Conservation (phyloP, 2,113 vertebrate genomes). For the Sisor rabdophorus region DNA sequence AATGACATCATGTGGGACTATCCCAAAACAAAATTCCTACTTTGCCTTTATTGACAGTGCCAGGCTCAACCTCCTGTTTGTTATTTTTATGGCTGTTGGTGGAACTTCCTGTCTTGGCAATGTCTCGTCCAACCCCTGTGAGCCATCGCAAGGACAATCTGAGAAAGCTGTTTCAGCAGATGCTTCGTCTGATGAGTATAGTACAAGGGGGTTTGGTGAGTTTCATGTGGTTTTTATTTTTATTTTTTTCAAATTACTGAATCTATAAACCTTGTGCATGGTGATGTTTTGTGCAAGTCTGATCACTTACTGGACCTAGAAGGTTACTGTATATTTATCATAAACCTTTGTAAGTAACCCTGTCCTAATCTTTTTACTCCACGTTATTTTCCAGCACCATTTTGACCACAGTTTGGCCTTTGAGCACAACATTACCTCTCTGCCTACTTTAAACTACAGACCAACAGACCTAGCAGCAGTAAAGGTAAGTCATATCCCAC, state of each 20-base stretch:
- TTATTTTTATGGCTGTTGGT: slow-evolving; percentile 58
- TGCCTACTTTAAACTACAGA: slow-evolving; percentile 23
- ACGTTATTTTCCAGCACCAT: slow-evolving; percentile 9
- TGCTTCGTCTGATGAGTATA: slow-evolving; percentile 19
- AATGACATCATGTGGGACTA: slow-evolving; percentile 22
- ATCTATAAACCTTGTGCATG: neutral
- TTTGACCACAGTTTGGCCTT: neutral
- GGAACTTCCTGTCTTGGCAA: slow-evolving; percentile 48
- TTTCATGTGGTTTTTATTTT: neutral
- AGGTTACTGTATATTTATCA: no score
- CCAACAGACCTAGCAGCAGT: slow-evolving; percentile 24
- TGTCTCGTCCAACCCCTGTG: slow-evolving; percentile 16
- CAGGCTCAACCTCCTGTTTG: slow-evolving; percentile 40
- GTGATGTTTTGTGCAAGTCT: neutral
- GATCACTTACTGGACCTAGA: neutral
- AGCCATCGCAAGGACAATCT: slow-evolving; percentile 24
- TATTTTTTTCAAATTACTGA: neutral
- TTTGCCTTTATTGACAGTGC: slow-evolving; percentile 50
- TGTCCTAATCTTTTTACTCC: neutral
- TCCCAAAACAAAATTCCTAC: slow-evolving; percentile 17
- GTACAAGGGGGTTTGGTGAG: slow-evolving; percentile 35
- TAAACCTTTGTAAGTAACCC: neutral
- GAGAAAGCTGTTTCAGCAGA: slow-evolving; percentile 30
- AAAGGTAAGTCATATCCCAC: slow-evolving; percentile 32
- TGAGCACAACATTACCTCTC: slow-evolving; percentile 29